Percentiles rank a stretch among this genome's conserved stretches.
Evolutionary conservation across 2,888 invertebrate species (phyloP).

Genomic region (Latheticus oryzae): DNA sequence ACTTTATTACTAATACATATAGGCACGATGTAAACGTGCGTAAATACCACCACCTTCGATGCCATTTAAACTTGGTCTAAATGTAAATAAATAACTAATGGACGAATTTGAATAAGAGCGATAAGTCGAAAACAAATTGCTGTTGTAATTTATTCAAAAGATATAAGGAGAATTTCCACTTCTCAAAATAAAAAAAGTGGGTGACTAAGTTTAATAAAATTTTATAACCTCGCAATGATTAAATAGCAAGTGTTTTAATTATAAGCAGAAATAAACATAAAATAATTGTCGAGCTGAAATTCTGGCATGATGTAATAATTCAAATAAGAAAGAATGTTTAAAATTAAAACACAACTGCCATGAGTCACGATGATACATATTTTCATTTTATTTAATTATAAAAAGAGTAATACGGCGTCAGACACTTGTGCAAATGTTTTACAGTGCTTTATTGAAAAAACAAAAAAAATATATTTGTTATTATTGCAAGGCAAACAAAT

Average conservation of each 20-base stretch:
- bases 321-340: constrained; percentile 33
- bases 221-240: constrained; percentile 13
- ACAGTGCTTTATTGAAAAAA: no score
- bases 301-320: constrained; percentile 30
- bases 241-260: constrained; percentile 25
- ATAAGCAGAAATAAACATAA: constrained; percentile 27
- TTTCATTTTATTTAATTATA: constrained; percentile 15
- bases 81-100: constrained; percentile 27
- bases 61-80: constrained; percentile 30
- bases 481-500: no score
- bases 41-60: constrained; percentile 27
- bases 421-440: constrained; percentile 5
- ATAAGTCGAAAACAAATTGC: constrained; percentile 25
- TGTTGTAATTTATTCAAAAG: constrained; percentile 21
- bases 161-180: constrained; percentile 20
- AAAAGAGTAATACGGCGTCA: background rate
- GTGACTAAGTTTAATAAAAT: constrained; percentile 27
- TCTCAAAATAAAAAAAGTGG: constrained; percentile 5
- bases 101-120: constrained; percentile 28
- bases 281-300: constrained; percentile 24
- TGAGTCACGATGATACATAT: constrained; percentile 27
- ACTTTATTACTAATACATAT: constrained; percentile 45
- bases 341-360: constrained; percentile 30
- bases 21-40: constrained; percentile 18
- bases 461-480: no score